Evolutionary conservation across 2,888 invertebrate species (phyloP).

Genomic region (Eucera pruinosa): DNA sequence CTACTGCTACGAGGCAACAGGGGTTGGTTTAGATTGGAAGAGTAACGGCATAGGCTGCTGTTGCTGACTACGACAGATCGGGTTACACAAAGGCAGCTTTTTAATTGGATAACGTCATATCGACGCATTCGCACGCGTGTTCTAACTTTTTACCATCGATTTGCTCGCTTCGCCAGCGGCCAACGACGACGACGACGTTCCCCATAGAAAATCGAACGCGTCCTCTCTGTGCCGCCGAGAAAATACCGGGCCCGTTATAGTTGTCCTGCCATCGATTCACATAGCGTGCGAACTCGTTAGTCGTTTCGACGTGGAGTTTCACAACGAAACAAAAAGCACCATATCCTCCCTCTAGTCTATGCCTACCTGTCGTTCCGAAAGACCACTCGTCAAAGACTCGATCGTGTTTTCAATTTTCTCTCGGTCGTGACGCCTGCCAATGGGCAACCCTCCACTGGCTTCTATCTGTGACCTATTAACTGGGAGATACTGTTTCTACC

Average conservation of each 20-base stretch:
- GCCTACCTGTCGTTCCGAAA: slow-evolving; percentile 6
- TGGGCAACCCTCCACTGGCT: neutral
- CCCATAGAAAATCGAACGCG: slow-evolving; percentile 32
- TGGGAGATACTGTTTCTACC: neutral
- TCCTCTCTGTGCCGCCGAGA: slow-evolving; percentile 20
- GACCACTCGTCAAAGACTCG: slow-evolving; percentile 48
- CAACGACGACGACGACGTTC: slow-evolving; percentile 25
- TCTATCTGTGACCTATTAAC: neutral
- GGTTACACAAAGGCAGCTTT: slow-evolving; percentile 79
- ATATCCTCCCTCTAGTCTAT: slow-evolving; percentile 12
- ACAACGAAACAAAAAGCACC: slow-evolving; percentile 28
- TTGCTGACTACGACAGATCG: slow-evolving; percentile 72
- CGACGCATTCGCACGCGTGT: slow-evolving; percentile 77
- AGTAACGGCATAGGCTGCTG: slow-evolving; percentile 40
- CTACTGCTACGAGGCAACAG: slow-evolving; percentile 12
- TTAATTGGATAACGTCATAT: slow-evolving; percentile 83
- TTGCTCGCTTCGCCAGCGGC: slow-evolving; percentile 55
- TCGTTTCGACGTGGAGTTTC: slow-evolving; percentile 57
- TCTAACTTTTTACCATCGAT: slow-evolving; percentile 78
- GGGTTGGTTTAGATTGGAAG: slow-evolving; percentile 70
- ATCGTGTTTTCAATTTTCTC: slow-evolving; percentile 55
- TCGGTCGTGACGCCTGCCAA: slow-evolving; percentile 15
- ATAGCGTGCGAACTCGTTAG: slow-evolving; percentile 73
- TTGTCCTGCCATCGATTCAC: slow-evolving; percentile 72
- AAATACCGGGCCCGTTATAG: slow-evolving; percentile 10